These are phyloP conservation scores for Halocynthia roretzi DNA, from an alignment of 23 tunicate genomes.

Conservation along the genomic window DNA sequence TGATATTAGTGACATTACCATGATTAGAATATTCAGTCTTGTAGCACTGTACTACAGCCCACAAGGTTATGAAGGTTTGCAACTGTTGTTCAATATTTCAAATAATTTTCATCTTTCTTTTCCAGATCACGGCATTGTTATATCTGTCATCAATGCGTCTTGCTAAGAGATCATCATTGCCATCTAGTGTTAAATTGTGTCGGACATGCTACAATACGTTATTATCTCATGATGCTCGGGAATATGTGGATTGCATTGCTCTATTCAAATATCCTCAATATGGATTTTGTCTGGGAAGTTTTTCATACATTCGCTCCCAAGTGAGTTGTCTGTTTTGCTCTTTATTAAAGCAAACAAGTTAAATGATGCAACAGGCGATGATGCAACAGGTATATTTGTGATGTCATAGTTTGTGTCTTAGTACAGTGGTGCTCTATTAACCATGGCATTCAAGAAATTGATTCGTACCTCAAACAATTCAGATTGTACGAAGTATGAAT, in stretches of 20 bases:
- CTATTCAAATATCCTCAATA: constrained; percentile 70
- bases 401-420: no score
- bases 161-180: constrained; percentile 94
- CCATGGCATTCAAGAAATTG: no score
- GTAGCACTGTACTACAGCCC: neutral
- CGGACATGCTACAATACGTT: constrained; percentile 82
- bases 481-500: no score
- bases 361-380: no score
- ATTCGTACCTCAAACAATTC: no score
- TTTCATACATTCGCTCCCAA: constrained; percentile 25
- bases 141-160: constrained; percentile 53
- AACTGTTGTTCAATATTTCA: neutral
- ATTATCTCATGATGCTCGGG: constrained; percentile 54
- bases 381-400: no score
- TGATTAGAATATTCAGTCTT: neutral
- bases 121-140: constrained; percentile 75
- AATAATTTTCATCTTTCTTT: neutral
- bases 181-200: constrained; percentile 79
- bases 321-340: constrained; percentile 22
- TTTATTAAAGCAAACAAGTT: no score
- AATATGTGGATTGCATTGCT: constrained; percentile 84
- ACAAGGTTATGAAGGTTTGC: neutral
- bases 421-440: no score
- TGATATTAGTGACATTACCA: neutral
- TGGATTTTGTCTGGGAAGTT: constrained; percentile 51